Evolutionary conservation across 1,140 invertebrate species (phyloP), one percentile per base, ranked within the genome.

Genomic region (Drosophila lowei): DNA sequence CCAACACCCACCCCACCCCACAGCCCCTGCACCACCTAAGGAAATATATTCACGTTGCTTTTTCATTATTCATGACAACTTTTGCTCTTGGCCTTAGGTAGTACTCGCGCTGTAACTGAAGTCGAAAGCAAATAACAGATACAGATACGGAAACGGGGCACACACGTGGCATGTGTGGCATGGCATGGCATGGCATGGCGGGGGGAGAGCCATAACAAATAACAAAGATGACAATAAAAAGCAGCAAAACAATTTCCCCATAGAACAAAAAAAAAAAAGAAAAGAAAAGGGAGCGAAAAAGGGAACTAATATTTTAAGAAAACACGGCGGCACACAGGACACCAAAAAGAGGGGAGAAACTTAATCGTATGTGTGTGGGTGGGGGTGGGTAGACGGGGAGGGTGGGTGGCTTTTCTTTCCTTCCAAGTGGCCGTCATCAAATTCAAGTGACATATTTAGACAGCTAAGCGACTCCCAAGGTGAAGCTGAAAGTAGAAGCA

Each of bases 401-500:
- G 47, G 52, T 18, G 18, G 16, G 52, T 46, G 47, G 70, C 25
- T 44, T 16, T 43, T 43, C 21, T 44, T 47, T 63, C 30, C 30
- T 34, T 21, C 55, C 83, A 88, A 86, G 83, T 88, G 83, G 81
- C 81, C 78, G 83, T 86, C 81, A 65, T 86, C 83, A 86, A 86
- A 86, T 88, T 88, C 83, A 89, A 88, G 83, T 88, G 83, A 88
- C 83, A 88, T 88, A 88, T 88, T 88, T 88, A 88, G 83, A 88
- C 84, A 88, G 84, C 83, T 79, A 88, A 88, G 84, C 83, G 84
- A 88, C 79, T 89, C 83, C 78, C 83, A 88, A 86, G 81, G 81
- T 86, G 83, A 86, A 88, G 73, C 72, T 79, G 73, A 5, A 13
- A 38, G 34, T 38, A 5, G 34, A 4, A 66, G 38, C 43, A 25